These are phyloP conservation scores for Oenanthe oenanthe DNA, from an alignment of 2,113 vertebrate species.

Conservation along the genomic window DNA sequence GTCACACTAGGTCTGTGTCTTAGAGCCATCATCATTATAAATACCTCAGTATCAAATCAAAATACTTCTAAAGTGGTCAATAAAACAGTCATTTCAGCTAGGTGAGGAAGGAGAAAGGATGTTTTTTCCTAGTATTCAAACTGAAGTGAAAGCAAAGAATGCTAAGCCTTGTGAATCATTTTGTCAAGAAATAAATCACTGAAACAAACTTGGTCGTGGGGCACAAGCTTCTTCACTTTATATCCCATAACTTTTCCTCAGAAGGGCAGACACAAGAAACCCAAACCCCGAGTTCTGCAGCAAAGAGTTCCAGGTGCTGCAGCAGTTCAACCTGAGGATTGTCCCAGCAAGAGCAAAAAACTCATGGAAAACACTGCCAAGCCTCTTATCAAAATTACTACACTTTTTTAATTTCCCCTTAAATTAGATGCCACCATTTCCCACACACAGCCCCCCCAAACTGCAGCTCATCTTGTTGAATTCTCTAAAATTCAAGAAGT, in stretches of 20 bases:
- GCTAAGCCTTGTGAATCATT: neutral
- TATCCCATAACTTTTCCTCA: neutral
- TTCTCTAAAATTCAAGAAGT: neutral
- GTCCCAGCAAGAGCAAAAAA: neutral
- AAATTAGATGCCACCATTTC: neutral
- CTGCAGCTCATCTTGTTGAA: neutral
- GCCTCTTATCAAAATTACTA: neutral
- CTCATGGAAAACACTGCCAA: neutral
- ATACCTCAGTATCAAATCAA: neutral
- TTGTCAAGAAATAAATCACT: neutral
- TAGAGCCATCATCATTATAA: neutral
- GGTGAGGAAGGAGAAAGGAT: neutral
- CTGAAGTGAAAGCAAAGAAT: neutral
- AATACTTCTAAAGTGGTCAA: neutral
- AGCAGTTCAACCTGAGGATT: neutral
- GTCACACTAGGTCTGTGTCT: neutral
- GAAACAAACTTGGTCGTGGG: neutral
- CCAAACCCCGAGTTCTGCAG: neutral
- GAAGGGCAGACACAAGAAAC: neutral
- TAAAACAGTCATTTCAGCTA: neutral
- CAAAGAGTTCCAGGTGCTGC: neutral
- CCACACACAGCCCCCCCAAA: fast-evolving
- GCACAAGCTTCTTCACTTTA: neutral
- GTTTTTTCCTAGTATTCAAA: neutral
- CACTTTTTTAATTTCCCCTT: neutral